Conservation (phyloP, 2,888 invertebrate species). For the Neoascia interrupta region DNA sequence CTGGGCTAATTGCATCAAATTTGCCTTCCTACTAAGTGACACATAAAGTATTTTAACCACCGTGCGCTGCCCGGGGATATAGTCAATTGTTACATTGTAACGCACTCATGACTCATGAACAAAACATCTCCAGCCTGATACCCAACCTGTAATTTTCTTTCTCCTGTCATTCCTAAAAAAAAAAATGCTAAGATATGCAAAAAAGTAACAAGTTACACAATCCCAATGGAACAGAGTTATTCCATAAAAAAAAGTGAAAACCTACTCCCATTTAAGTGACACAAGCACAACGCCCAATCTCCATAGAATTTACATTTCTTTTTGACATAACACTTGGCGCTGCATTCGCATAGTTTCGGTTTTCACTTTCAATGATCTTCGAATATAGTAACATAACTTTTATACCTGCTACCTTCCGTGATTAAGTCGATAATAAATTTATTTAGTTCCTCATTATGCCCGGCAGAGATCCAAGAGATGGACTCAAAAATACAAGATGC, state of each 20-base stretch:
- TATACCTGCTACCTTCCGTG: slow-evolving; percentile 22
- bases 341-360: slow-evolving; percentile 16
- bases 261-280: slow-evolving; percentile 26
- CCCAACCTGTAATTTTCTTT: no score
- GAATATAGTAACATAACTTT: slow-evolving; percentile 4
- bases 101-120: no score
- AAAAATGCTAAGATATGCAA: slow-evolving; percentile 26
- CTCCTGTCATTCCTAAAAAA: background rate
- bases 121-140: no score
- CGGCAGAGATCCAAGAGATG: background rate
- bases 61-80: no score
- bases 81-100: no score
- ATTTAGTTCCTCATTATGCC: slow-evolving; percentile 16
- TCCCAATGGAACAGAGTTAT: slow-evolving; percentile 1
- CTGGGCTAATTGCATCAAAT: no score
- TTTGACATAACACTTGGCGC: slow-evolving; percentile 20
- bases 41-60: no score
- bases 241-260: slow-evolving; percentile 52
- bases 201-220: slow-evolving; percentile 34
- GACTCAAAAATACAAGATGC: slow-evolving; percentile 12
- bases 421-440: slow-evolving; percentile 45
- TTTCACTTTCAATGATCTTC: slow-evolving; percentile 53
- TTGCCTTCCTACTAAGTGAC: no score
- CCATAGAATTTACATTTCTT: slow-evolving; percentile 48
- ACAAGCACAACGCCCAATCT: slow-evolving; percentile 1